These are phyloP conservation scores for Volucella zonaria DNA, from an alignment of 2,888 invertebrate species.

Conservation along the genomic window DNA sequence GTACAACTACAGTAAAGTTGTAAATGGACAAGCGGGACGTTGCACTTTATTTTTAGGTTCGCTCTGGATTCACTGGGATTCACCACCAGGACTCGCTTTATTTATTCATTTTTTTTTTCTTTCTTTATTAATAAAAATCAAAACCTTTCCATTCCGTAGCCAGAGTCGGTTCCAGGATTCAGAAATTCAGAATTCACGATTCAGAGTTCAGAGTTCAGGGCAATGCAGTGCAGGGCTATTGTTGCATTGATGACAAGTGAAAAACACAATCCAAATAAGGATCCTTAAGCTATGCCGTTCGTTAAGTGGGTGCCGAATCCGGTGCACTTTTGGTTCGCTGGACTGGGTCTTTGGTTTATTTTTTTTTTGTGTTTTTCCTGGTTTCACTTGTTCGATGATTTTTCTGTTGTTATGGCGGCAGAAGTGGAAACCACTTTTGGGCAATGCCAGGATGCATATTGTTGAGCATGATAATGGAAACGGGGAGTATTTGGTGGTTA, in stretches of 20 bases:
- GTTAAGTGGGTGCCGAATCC: neutral
- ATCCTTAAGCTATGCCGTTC: constrained; percentile 52
- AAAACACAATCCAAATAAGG: constrained; percentile 60
- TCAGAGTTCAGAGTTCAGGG: constrained; percentile 2
- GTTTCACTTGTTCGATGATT: neutral
- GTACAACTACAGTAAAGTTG: constrained; percentile 33
- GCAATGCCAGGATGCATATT: neutral
- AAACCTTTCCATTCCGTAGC: constrained; percentile 48
- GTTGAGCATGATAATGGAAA: neutral
- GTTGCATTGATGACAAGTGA: constrained; percentile 50
- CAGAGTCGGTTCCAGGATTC: constrained; percentile 6
- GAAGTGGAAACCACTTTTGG: constrained; percentile 3
- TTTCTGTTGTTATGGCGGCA: constrained; percentile 1
- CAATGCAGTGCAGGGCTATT: constrained; percentile 43
- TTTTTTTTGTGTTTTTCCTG: constrained; percentile 10
- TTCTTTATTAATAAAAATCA: constrained; percentile 69
- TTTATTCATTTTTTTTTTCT: constrained; percentile 37
- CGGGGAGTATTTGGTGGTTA: neutral
- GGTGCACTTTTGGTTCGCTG: constrained; percentile 36
- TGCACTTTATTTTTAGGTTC: constrained; percentile 59
- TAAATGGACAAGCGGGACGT: constrained; percentile 60
- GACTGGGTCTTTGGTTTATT: constrained; percentile 38
- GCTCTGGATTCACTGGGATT: neutral
- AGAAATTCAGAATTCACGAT: too few species aligned
- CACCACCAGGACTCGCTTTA: neutral